Base-by-base conservation (phyloP, 1,140 invertebrate species). In the Penaeus indicus region DNA sequence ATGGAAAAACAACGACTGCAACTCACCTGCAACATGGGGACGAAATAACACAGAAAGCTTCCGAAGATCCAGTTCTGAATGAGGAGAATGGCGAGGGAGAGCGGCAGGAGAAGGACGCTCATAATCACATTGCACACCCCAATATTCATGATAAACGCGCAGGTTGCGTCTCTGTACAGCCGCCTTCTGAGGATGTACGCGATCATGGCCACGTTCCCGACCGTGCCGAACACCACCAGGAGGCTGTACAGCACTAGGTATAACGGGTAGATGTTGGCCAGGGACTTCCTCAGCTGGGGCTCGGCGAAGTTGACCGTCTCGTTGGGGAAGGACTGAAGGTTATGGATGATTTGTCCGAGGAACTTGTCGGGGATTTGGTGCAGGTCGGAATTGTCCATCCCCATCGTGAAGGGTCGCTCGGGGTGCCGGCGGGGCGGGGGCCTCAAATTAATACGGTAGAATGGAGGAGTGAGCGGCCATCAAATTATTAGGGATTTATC, bases 41-140 rank as follows among this genome's bases (percentile, higher is more conserved):
- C 86, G 80, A 88, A 83, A 67, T 88, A 88, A n/a, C 86, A 88
- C 16, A 88, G 79, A 60, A 88, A 88, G 32, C 79, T 82, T 21
- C 86, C 86, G 79, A 88, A 88, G 86, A 88, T 63, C 86, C 86
- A 88, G 64, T 88, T 88, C 67, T 88, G 86, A 38, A 88, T 82
- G 60, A 88, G 86, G 2, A 88, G 67, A 42, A 88, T 88, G 27
- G 86, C 86, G 27, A 88, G 79, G n/a, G 86, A 88, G 16, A 88
- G 86, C 11, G 86, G 86, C 64, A 88, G 86, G 0, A 88, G 79
- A 3, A 63, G 19, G 21, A 88, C 47, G 42, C 86, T 83, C 86
- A 88, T 88, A 27, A 88, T 72, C 42, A 88, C 61, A 25, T 83
- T 81, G 32, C 86, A 88, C n/a, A 88, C 64, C 8, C 79, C 86